Evolutionary conservation across 2,113 vertebrate species (phyloP), one percentile per base, ranked within the genome.

Genomic region (Pterocles gutturalis): DNA sequence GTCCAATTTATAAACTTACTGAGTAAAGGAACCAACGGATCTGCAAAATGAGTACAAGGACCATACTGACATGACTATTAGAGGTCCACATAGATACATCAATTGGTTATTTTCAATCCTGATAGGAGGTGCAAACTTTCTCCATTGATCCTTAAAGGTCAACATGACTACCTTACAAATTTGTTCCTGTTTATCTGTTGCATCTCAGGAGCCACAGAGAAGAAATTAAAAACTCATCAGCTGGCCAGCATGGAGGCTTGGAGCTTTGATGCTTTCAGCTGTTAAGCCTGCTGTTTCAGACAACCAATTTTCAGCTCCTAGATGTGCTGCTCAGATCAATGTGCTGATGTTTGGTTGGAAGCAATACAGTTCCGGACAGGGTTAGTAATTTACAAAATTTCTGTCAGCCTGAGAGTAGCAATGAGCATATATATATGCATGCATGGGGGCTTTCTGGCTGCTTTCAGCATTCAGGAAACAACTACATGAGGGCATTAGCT

Each of bases 181-280:
- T 92, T 90, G 36, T 53, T 49, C 57, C 64, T 87, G n/a, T 78
- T 96, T 93, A 34, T 79, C 20, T 73, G 20, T 96, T 97, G 72
- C 19, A 86, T 95, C 46, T 90, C 87, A 93, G 85, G 69, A 93
- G 14, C 45, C 67, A 93, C 29, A 64, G 80, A 83, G 90, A 96
- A 97, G 93, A 96, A 97, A 97, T 95, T 95, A 95, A 97, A 97
- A 97, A 71, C 93, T 92, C 94, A 96, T 97, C 91, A 97, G 33
- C 51, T 96, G 94, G 86, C 49, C 96, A 96, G 95, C 87, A 67
- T 96, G 96, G 90, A 93, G 51, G 76, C 67, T 90, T 7, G 5
- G 65, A 75, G 55, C 36, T 94, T 96, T 73, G 75, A 89, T 82
- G 49, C 53, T 94, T 96, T 95, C 94, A 90, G 93, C 92, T 97